Evolutionary conservation across 2,113 vertebrate species (phyloP).

Genomic region (Macroglossus sobrinus): DNA sequence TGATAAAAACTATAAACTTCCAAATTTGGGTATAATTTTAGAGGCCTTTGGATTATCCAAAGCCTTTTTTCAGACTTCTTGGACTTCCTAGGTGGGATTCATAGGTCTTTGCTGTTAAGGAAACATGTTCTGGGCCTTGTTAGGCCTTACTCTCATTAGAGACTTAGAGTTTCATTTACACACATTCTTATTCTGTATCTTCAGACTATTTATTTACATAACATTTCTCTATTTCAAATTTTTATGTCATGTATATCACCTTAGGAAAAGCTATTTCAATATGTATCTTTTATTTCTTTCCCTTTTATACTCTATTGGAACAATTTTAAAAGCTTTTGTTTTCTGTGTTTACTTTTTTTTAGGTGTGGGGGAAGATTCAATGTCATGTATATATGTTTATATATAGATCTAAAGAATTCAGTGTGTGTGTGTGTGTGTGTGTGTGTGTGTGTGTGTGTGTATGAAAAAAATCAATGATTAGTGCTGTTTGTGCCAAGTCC

Average conservation of each 20-base stretch:
- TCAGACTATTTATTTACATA: neutral
- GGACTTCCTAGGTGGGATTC: neutral
- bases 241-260: neutral
- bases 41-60: neutral
- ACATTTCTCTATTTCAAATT: neutral
- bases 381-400: neutral
- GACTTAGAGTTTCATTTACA: neutral
- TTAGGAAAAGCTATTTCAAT: neutral
- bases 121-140: neutral
- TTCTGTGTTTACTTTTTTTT: neutral
- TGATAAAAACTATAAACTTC: neutral
- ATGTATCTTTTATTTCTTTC: neutral
- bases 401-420: too few relatives aligned
- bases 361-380: neutral
- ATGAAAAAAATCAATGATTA: neutral
- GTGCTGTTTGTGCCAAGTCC: neutral
- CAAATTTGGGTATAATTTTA: neutral
- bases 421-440: too few relatives aligned
- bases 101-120: neutral
- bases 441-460: too few relatives aligned
- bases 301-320: neutral
- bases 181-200: neutral
- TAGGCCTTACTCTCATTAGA: neutral
- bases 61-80: neutral
- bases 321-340: neutral